Conservation (phyloP, 2,888 invertebrate genomes). For the Schizaphis graminum region DNA sequence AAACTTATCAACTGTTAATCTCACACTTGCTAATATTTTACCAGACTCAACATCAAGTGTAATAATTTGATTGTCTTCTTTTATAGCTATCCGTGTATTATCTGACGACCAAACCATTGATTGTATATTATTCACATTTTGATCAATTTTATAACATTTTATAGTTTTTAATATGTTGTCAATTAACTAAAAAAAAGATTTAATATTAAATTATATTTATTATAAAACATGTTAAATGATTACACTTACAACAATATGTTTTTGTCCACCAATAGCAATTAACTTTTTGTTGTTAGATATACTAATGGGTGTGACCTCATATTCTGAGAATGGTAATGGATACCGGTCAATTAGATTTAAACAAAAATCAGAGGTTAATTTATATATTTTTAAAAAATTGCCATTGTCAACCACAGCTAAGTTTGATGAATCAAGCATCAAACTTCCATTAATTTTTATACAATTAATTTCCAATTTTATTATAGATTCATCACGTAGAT, state of each 20-base stretch:
- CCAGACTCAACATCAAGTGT: constrained; percentile 22
- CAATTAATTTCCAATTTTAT: constrained; percentile 27
- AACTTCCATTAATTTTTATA: constrained; percentile 38
- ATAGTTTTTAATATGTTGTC: not conserved
- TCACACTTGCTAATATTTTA: constrained; percentile 50
- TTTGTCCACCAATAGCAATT: constrained; percentile 49
- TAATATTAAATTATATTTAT: constrained; percentile 17
- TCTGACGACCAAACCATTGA: constrained; percentile 51
- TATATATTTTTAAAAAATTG: constrained; percentile 17
- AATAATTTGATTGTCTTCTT: constrained; percentile 58
- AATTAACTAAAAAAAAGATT: constrained; percentile 3
- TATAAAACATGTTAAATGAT: constrained; percentile 4
- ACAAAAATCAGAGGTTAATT: not conserved
- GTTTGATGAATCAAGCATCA: constrained; percentile 34
- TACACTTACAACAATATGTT: constrained; percentile 47
- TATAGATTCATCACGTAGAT: not conserved
- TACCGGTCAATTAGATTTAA: not conserved
- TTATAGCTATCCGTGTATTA: constrained; percentile 30
- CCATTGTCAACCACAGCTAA: constrained; percentile 44
- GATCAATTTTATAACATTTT: not conserved
- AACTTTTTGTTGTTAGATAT: constrained; percentile 36
- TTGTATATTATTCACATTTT: constrained; percentile 46
- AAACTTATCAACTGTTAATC: constrained; percentile 44
- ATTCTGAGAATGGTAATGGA: constrained; percentile 13
- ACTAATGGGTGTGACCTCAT: constrained; percentile 26